Percentiles rank a stretch among this genome's conserved stretches.
phyloP scores from a whole-genome alignment of 2,888 invertebrate genomes.

The Calliopum simillimum region DNA sequence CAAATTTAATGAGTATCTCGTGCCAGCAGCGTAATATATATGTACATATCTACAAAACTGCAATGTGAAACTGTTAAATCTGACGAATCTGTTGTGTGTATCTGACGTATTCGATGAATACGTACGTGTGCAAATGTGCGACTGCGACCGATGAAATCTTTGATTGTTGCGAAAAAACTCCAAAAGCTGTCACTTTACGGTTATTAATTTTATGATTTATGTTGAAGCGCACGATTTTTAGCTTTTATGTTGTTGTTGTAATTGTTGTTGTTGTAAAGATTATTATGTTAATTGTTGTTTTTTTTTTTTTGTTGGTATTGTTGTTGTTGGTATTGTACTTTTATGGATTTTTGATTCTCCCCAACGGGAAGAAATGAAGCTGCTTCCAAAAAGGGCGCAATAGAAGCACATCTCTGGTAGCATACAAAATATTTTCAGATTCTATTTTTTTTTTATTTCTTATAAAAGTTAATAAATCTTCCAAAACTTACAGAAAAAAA shows the following conservation, averaged over 20 bases:
- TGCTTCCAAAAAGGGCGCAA: too few relatives aligned
- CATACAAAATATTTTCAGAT: too few relatives aligned
- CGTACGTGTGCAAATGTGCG: slow-evolving; percentile 4
- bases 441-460: too few relatives aligned
- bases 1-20: slow-evolving; percentile 19
- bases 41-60: background rate
- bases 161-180: slow-evolving; percentile 46
- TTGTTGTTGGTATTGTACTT: slow-evolving; percentile 53
- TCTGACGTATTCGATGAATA: background rate
- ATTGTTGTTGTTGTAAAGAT: slow-evolving; percentile 22
- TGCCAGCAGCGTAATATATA: slow-evolving; percentile 11
- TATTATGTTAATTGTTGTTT: slow-evolving; percentile 31
- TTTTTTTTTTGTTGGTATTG: slow-evolving; percentile 45
- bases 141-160: slow-evolving; percentile 15
- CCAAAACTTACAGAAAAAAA: too few relatives aligned
- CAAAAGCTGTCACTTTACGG: slow-evolving; percentile 64
- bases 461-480: too few relatives aligned
- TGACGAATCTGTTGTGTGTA: slow-evolving; percentile 8
- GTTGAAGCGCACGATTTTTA: slow-evolving; percentile 56
- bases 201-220: slow-evolving; percentile 68
- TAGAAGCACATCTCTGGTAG: too few relatives aligned
- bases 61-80: background rate
- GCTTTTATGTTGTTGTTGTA: slow-evolving; percentile 42
- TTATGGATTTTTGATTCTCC: slow-evolving; percentile 52
- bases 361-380: too few relatives aligned